These are phyloP conservation scores for Ostrea denselamellosa DNA, from an alignment of 1,140 invertebrate genomes.

Conservation along the genomic window DNA sequence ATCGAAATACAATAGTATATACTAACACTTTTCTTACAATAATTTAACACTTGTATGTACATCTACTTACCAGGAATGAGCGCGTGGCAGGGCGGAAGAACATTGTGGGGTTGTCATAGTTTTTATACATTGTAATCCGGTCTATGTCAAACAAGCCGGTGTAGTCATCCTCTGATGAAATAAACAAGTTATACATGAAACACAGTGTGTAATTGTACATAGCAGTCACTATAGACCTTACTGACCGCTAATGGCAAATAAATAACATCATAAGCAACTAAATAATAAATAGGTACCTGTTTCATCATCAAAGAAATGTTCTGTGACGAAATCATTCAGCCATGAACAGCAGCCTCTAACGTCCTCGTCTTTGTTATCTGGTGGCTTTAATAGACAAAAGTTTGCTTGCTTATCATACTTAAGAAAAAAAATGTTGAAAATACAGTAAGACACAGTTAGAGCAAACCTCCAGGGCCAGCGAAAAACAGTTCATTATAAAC, in stretches of 20 bases:
- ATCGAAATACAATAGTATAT: not conserved
- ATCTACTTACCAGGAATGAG: constrained; percentile 75
- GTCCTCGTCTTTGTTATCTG: not conserved
- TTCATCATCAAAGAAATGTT: constrained; percentile 45
- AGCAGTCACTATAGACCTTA: not conserved
- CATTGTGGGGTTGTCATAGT: constrained; percentile 69
- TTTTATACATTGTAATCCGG: constrained; percentile 72
- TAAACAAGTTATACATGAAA: not conserved
- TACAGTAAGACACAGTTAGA: not conserved
- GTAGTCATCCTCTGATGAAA: constrained; percentile 60
- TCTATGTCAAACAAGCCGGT: constrained; percentile 72
- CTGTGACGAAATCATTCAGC: not conserved
- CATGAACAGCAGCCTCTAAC: not conserved
- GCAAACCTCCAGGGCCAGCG: not conserved
- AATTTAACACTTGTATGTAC: constrained; percentile 6
- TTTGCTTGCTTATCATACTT: not conserved
- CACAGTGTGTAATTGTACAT: too few species aligned
- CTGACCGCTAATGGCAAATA: not conserved
- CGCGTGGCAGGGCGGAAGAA: constrained; percentile 76
- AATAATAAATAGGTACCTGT: constrained; percentile 30
- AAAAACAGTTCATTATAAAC: too few species aligned
- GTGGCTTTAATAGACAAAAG: not conserved
- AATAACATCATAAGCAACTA: not conserved
- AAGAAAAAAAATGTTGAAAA: not conserved
- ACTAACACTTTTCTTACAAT: not conserved